Evolutionary conservation across 2,797 vertebrate genomes (phyloP), one percentile per base, ranked within the genome.

Genomic region (Varecia variegata): DNA sequence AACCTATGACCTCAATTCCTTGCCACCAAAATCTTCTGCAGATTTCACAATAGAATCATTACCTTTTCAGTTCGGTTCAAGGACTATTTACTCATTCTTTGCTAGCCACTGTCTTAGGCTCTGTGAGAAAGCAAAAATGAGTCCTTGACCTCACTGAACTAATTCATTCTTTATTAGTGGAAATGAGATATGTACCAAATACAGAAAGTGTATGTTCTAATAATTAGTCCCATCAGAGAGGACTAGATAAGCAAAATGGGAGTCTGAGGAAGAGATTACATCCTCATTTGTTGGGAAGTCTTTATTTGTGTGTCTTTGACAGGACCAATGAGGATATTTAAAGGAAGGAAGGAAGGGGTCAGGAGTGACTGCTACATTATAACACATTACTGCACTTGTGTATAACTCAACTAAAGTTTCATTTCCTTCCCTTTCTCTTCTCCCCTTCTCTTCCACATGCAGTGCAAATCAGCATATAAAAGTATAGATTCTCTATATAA

Each of bases 71-170:
- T 62, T 93, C 38, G 27, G 35, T 83, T 68, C 38, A 86, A 95
- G 38, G 77, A 93, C 6, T 40, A 62, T 60, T 90, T 85, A 93
- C 35, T 45, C 76, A 65, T 38, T 93, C 58, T 90, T 67, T 80
- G 52, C 62, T 35, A 93, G 50, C 67, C 7, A 81, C 15, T 45
- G 7, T 77, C 76, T 65, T 81, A 88, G 62, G 18, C 27, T 71
- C 52, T 38, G 2, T 90, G 58, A 91, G 40, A 94, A 92, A 94
- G 67, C 67, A 90, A 68, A 90, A 77, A n/a, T 45, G 35, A 88
- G 45, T 60, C 56, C 21, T 38, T 81, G 38, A 35, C n/a, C 60
- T 94, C 58, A 94, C 27, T 47, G n/a, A 94, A 50, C 20, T 62
- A 89, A 88, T 85, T 65, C 5, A 77, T 14, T 76, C 52, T 88